Conservation (phyloP, 1,140 invertebrate species). For the Adelges cooleyi region DNA sequence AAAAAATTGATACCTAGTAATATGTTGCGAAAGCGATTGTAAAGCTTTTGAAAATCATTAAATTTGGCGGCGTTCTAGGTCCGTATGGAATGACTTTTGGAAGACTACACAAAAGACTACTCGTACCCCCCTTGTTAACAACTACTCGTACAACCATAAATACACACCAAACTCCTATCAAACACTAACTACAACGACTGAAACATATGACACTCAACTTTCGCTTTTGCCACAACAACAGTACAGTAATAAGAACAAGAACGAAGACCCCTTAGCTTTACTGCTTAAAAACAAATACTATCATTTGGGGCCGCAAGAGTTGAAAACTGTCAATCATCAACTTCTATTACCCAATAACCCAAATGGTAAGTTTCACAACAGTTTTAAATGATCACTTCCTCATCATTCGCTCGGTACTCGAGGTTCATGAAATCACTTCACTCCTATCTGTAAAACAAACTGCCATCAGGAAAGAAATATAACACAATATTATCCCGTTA, state of each 20-base stretch:
- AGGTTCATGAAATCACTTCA: no score
- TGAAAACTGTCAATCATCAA: neutral
- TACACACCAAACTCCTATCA: neutral
- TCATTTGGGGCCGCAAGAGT: constrained; percentile 9
- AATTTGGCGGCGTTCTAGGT: constrained; percentile 30
- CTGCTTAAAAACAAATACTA: constrained; percentile 25
- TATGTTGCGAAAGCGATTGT: no score
- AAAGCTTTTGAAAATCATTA: no score
- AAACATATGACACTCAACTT: neutral
- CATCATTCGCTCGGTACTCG: no score
- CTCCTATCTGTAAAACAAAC: no score
- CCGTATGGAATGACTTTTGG: constrained; percentile 33
- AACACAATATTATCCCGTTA: no score
- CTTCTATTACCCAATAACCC: neutral
- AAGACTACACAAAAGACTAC: constrained; percentile 31
- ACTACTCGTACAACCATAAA: neutral
- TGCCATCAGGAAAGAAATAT: no score
- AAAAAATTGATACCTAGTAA: no score
- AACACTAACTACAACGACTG: neutral
- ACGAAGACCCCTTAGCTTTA: neutral
- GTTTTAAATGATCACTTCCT: no score
- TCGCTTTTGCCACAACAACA: neutral
- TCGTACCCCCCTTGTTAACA: neutral
- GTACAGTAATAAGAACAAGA: constrained; percentile 10
- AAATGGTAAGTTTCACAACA: neutral